Conservation (phyloP, 2,888 invertebrate genomes). For the Junonia oenone region DNA sequence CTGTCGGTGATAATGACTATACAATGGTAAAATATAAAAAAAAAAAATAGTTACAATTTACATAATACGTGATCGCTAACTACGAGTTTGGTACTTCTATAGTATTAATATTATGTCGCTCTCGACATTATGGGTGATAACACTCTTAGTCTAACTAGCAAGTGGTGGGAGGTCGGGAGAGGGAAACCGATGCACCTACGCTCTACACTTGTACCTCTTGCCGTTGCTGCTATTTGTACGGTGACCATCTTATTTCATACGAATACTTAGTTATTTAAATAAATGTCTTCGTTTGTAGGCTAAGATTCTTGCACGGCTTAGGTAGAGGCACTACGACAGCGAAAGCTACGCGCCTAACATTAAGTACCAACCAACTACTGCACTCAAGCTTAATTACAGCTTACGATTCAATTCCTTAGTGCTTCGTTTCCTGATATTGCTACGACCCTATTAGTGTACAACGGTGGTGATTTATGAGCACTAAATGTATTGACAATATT, state of each 20-base stretch:
- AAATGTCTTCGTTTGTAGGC: conserved; percentile 11
- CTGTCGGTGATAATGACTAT: conserved; percentile 68
- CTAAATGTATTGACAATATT: neutral
- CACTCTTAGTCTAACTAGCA: conserved; percentile 65
- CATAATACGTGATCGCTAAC: conserved; percentile 77
- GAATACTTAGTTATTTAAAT: conserved; percentile 5
- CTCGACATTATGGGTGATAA: conserved; percentile 36
- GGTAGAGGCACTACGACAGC: conserved; percentile 34
- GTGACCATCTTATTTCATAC: conserved; percentile 9
- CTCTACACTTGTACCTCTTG: conserved; percentile 43
- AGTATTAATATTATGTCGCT: conserved; percentile 55
- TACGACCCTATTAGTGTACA: conserved; percentile 29
- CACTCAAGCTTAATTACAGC: conserved; percentile 61
- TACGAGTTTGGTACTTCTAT: conserved; percentile 78
- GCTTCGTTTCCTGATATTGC: conserved; percentile 52
- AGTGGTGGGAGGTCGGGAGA: conserved; percentile 59
- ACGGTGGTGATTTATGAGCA: conserved; percentile 27
- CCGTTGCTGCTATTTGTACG: conserved; percentile 24
- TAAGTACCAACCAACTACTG: conserved; percentile 61
- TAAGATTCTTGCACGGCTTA: conserved; percentile 23
- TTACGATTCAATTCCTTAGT: conserved; percentile 73
- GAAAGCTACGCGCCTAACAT: conserved; percentile 52
- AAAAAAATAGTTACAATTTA: conserved; percentile 74
- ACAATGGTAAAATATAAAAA: conserved; percentile 79
- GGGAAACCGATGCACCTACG: conserved; percentile 47